Evolutionary conservation across 2,797 vertebrate genomes (phyloP).

Genomic region (Pangasius larnaudii): DNA sequence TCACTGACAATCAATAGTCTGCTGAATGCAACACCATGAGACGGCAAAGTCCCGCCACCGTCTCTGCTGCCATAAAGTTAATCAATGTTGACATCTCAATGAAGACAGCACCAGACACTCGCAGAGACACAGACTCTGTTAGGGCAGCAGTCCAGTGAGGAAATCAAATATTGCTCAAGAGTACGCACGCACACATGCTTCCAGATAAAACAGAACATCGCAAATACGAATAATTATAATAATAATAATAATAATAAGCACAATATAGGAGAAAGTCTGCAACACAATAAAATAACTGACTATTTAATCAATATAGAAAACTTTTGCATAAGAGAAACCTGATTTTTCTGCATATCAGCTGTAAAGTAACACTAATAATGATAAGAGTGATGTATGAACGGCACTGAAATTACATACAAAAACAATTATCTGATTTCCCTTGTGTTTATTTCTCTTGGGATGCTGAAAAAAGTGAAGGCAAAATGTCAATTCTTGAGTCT

Average conservation of each 20-base stretch:
- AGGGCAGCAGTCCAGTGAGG: slow-evolving; percentile 32
- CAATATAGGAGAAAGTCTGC: background rate
- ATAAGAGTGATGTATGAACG: slow-evolving; percentile 50
- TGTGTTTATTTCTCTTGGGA: slow-evolving; percentile 14
- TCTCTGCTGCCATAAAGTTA: slow-evolving; percentile 65
- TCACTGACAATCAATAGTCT: slow-evolving; percentile 66
- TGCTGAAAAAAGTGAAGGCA: slow-evolving; percentile 22
- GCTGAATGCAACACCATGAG: slow-evolving; percentile 65
- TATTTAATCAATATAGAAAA: slow-evolving; percentile 56
- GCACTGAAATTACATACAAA: slow-evolving; percentile 38
- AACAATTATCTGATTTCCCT: slow-evolving; percentile 49
- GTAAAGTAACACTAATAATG: slow-evolving; percentile 39
- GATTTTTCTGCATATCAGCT: slow-evolving; percentile 68
- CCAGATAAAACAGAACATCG: slow-evolving; percentile 15
- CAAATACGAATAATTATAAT: background rate
- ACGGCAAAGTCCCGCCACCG: slow-evolving; percentile 67
- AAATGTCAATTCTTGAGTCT: slow-evolving; percentile 21
- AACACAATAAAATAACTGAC: slow-evolving; percentile 31
- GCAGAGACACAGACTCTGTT: slow-evolving; percentile 1
- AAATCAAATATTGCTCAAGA: slow-evolving; percentile 52
- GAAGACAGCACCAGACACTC: slow-evolving; percentile 51
- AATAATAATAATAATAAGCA: slow-evolving; percentile 12
- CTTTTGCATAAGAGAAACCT: slow-evolving; percentile 77
- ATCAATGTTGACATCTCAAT: slow-evolving; percentile 70
- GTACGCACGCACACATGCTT: background rate